Evolutionary conservation across 2,113 vertebrate species (phyloP).

Genomic region (Lathamus discolor): DNA sequence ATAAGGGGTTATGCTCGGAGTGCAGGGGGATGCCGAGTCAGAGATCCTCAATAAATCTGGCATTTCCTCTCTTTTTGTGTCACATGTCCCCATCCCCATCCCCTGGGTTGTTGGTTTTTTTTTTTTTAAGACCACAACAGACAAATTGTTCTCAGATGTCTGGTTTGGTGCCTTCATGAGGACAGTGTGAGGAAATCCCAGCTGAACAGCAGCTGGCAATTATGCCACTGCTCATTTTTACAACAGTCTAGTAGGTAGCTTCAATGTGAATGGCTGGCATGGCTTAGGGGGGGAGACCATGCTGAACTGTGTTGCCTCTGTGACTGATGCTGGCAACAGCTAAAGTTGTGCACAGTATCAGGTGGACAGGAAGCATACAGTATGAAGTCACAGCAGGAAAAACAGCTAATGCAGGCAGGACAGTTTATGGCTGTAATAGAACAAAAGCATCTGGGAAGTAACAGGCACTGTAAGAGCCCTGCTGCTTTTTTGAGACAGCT

Average conservation of each 20-base stretch:
- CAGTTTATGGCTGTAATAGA: neutral
- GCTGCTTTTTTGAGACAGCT: neutral
- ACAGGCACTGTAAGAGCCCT: neutral
- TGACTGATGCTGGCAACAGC: neutral
- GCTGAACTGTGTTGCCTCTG: neutral
- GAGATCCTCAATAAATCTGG: neutral
- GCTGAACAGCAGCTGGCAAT: constrained; percentile 10
- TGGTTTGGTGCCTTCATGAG: neutral
- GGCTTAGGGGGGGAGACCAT: neutral
- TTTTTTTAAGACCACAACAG: neutral
- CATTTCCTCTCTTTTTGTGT: neutral
- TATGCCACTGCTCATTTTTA: neutral
- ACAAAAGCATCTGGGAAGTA: neutral
- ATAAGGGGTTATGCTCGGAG: neutral
- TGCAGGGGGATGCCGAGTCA: neutral
- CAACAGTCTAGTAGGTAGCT: neutral
- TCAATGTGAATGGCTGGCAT: neutral
- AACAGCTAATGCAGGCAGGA: neutral
- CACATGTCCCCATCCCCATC: neutral
- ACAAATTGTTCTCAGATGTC: constrained; percentile 27
- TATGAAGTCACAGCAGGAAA: neutral
- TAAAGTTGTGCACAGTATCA: neutral
- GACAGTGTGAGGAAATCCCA: neutral
- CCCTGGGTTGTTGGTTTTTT: neutral
- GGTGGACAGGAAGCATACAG: neutral